Conservation (phyloP, 2,888 invertebrate genomes). For the Ceraclea dissimilis region DNA sequence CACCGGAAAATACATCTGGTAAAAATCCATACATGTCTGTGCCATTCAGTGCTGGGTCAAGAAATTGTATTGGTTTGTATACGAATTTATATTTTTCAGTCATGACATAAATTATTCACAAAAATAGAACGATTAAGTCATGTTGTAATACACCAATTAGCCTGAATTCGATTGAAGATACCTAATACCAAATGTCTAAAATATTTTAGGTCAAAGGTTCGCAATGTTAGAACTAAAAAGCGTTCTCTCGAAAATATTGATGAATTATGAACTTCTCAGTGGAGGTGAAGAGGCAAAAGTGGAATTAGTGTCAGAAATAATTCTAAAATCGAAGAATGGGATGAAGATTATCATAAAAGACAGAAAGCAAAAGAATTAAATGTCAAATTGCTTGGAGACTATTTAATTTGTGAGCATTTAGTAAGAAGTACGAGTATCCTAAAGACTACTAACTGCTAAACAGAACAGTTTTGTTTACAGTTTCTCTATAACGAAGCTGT, state of each 20-base stretch:
- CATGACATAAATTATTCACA: too few species aligned
- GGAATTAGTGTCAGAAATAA: not conserved
- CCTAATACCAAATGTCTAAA: too few species aligned
- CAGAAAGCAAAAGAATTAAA: slow-evolving; percentile 19
- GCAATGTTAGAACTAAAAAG: slow-evolving; percentile 33
- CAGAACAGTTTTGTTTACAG: too few species aligned
- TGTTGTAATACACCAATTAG: too few species aligned
- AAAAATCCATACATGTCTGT: slow-evolving; percentile 17
- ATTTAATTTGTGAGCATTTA: too few species aligned
- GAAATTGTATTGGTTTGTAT: slow-evolving; percentile 23
- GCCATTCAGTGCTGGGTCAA: slow-evolving; percentile 22
- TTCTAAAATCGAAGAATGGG: slow-evolving; percentile 37
- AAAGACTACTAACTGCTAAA: too few species aligned
- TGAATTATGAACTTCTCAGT: slow-evolving; percentile 29
- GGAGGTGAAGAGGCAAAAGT: slow-evolving; percentile 6
- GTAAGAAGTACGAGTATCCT: too few species aligned
- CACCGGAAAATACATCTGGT: slow-evolving; percentile 13
- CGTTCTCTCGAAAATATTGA: slow-evolving; percentile 30
- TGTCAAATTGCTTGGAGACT: too few species aligned
- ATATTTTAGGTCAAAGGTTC: slow-evolving; percentile 32
- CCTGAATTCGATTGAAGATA: too few species aligned
- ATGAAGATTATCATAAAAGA: slow-evolving; percentile 44
- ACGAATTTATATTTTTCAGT: too few species aligned
- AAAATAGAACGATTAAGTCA: too few species aligned
- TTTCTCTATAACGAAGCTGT: too few species aligned